These are phyloP conservation scores for Cephus pulcher DNA, from an alignment of 2,888 invertebrate species.

Conservation along the genomic window DNA sequence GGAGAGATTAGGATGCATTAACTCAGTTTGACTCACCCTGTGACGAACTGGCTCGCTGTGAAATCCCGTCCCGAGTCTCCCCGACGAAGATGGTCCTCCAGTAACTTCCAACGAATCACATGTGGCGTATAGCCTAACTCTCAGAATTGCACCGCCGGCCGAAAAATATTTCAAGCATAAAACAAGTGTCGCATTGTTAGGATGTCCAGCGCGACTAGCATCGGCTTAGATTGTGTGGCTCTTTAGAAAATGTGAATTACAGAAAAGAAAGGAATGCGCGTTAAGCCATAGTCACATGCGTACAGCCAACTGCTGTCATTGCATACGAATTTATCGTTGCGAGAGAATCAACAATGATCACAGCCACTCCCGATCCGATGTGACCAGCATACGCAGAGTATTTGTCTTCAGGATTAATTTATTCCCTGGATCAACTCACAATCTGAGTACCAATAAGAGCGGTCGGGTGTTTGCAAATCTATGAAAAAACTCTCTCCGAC, in stretches of 20 bases:
- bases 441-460: neutral
- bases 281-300: neutral
- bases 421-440: neutral
- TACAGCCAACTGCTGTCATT: neutral
- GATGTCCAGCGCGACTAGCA: too few species aligned
- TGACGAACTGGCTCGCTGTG: neutral
- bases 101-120: neutral
- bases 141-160: neutral
- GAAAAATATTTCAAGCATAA: neutral
- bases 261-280: neutral
- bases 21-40: neutral
- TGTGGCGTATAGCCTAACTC: neutral
- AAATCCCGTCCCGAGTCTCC: neutral
- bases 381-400: neutral
- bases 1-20: neutral
- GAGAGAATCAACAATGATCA: neutral
- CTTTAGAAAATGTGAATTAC: neutral
- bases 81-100: neutral
- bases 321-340: neutral
- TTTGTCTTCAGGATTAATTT: neutral
- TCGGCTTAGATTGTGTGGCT: neutral
- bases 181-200: neutral
- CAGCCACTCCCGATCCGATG: neutral
- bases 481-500: neutral
- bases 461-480: neutral